A percentile compares a stretch with the other conserved stretches of the same genome.
phyloP scores from a whole-genome alignment of 2,797 vertebrate genomes.

The Manis crassicaudata region DNA sequence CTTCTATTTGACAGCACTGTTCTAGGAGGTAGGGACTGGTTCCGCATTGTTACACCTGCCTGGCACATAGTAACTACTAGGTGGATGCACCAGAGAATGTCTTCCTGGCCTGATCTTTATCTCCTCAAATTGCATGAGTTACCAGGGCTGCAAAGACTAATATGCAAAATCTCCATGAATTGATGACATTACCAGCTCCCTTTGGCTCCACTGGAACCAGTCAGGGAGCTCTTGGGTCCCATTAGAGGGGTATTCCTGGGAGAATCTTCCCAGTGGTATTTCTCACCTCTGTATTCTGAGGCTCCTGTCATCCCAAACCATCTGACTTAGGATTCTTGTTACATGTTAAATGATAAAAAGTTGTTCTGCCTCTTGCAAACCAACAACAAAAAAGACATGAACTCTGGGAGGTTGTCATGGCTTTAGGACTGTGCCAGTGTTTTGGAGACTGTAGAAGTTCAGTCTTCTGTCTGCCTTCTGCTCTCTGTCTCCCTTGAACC shows the following conservation, averaged over 20 bases:
- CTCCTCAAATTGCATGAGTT: background rate
- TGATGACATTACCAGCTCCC: background rate
- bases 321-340: background rate
- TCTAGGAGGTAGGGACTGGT: background rate
- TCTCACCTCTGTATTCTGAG: background rate
- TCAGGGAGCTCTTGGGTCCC: background rate
- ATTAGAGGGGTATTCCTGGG: too few species aligned
- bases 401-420: background rate
- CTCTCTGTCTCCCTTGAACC: background rate
- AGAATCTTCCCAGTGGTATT: background rate
- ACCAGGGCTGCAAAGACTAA: background rate
- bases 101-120: background rate
- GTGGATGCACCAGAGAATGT: background rate
- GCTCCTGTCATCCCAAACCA: background rate
- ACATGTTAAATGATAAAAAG: background rate
- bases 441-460: background rate
- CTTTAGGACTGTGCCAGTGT: background rate
- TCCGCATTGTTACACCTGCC: background rate
- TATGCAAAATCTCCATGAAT: background rate
- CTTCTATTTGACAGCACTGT: background rate
- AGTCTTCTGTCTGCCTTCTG: background rate
- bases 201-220: background rate
- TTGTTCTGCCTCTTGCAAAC: background rate
- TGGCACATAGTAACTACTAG: background rate
- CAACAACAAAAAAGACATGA: background rate